A percentile compares a stretch with the other conserved stretches of the same genome.
Evolutionary conservation across 2,888 invertebrate genomes (phyloP).

Genomic region (Himalopsyche kuldschensis): DNA sequence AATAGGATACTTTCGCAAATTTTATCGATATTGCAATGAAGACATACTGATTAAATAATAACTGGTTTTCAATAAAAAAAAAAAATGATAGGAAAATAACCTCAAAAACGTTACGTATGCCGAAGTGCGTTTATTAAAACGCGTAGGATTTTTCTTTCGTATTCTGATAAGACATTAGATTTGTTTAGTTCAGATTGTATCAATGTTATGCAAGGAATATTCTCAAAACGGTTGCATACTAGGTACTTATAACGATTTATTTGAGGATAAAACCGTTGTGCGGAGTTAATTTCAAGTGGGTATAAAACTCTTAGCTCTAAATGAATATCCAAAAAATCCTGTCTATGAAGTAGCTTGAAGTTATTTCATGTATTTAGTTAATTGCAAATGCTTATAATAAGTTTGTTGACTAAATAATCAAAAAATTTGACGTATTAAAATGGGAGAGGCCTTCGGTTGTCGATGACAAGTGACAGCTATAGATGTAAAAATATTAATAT

Average conservation of each 20-base stretch:
- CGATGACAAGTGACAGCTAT: background rate
- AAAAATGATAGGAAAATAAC: background rate
- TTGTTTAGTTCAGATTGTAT: background rate
- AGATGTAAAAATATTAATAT: background rate
- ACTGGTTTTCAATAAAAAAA: background rate
- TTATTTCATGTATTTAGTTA: background rate
- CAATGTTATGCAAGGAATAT: background rate
- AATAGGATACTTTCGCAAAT: background rate
- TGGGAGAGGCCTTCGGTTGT: background rate
- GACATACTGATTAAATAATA: background rate
- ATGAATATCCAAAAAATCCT: background rate
- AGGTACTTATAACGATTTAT: background rate
- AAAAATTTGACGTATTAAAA: background rate
- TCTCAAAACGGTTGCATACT: background rate
- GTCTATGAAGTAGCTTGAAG: background rate
- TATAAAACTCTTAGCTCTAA: background rate
- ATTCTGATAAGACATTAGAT: background rate
- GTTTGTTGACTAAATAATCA: background rate
- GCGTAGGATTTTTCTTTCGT: background rate
- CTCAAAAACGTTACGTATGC: background rate
- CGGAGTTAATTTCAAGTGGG: background rate
- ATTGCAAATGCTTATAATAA: background rate
- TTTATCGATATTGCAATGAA: background rate
- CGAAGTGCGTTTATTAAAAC: background rate
- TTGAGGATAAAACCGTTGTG: background rate